Evolutionary conservation across 2,888 invertebrate genomes (phyloP).

Genomic region (Cheilosia grossa): DNA sequence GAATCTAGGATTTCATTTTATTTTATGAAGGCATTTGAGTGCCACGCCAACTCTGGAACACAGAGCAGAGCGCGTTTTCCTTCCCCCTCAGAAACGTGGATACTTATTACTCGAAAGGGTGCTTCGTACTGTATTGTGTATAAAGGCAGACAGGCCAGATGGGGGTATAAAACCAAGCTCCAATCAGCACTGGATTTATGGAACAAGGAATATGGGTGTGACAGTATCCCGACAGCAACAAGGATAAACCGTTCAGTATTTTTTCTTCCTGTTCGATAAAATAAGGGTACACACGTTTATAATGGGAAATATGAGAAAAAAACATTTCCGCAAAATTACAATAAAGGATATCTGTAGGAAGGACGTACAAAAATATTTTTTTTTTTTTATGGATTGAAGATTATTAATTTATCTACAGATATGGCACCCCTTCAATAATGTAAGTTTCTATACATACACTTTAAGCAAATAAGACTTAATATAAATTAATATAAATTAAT

Average conservation of each 20-base stretch:
- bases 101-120: constrained; percentile 61
- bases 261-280: constrained; percentile 4
- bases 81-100: constrained; percentile 20
- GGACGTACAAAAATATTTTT: too few relatives aligned
- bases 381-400: too few relatives aligned
- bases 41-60: constrained; percentile 41
- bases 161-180: constrained; percentile 55
- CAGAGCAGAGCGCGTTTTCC: constrained; percentile 45
- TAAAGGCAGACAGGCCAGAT: constrained; percentile 18
- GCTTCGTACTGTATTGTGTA: constrained; percentile 28
- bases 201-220: constrained; percentile 64
- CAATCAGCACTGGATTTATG: constrained; percentile 68
- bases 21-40: constrained; percentile 73
- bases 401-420: too few relatives aligned
- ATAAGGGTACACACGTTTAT: neutral
- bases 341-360: neutral
- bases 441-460: too few relatives aligned
- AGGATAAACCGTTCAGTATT: constrained; percentile 37
- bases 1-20: constrained; percentile 71
- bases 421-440: too few relatives aligned
- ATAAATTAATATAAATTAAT: too few relatives aligned
- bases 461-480: too few relatives aligned
- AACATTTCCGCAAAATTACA: constrained; percentile 5
- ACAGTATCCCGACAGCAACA: constrained; percentile 55
- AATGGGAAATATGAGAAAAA: constrained; percentile 36